These are phyloP conservation scores for Pristionchus japonicus DNA, from an alignment of 2,888 invertebrate species.

Conservation along the genomic window DNA sequence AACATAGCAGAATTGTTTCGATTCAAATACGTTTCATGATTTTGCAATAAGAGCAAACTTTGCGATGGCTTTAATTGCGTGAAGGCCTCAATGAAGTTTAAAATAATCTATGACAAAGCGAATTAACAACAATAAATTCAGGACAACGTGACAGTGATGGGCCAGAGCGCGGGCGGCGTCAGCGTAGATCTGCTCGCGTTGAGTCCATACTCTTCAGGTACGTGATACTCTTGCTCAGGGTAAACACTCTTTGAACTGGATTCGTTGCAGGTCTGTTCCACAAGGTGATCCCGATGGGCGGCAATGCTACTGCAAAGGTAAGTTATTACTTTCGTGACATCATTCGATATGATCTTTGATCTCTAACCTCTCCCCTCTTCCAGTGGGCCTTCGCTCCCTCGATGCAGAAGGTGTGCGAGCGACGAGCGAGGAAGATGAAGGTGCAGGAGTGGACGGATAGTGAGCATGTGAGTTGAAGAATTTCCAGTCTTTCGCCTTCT, in stretches of 20 bases:
- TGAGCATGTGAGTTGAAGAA: slow-evolving; percentile 4
- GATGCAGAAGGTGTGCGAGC: slow-evolving; percentile 34
- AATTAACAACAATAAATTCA: neutral
- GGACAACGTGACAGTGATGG: slow-evolving; percentile 60
- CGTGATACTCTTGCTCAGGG: neutral
- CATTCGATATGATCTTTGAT: neutral
- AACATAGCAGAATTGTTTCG: neutral
- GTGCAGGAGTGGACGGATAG: neutral
- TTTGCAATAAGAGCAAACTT: neutral
- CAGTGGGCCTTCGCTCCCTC: slow-evolving; percentile 30
- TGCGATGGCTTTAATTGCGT: neutral
- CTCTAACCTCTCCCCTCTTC: neutral
- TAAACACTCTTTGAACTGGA: too few relatives aligned
- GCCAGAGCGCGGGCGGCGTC: slow-evolving; percentile 60
- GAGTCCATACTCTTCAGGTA: slow-evolving; percentile 59
- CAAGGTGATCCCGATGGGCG: slow-evolving; percentile 62
- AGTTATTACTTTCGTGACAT: too few relatives aligned
- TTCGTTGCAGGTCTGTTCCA: slow-evolving; percentile 60
- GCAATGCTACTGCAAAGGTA: slow-evolving; percentile 52
- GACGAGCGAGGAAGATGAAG: slow-evolving; percentile 32
- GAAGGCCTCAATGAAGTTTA: too few relatives aligned
- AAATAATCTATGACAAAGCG: neutral
- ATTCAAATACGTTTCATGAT: neutral
- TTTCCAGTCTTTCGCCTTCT: too few relatives aligned
- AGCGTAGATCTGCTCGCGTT: slow-evolving; percentile 58